Percentiles rank a stretch among this genome's conserved stretches.
Conservation (phyloP, 2,888 invertebrate genomes). For the Aleiodes leptofemur region DNA sequence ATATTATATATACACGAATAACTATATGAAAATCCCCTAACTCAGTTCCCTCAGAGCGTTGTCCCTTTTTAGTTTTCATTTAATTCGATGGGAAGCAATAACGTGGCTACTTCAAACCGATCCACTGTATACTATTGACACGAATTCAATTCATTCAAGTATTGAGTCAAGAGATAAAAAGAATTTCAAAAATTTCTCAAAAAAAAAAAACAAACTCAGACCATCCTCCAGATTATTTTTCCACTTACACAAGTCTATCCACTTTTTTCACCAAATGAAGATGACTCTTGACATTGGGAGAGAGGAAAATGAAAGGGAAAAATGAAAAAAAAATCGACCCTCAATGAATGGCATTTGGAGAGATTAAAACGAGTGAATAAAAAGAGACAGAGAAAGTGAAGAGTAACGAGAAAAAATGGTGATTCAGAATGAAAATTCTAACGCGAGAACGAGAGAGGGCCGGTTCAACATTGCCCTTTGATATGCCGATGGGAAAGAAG, state of each 20-base stretch:
- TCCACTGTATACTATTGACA: no score
- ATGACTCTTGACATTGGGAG: slow-evolving; percentile 17
- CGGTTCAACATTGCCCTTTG: slow-evolving; percentile 53
- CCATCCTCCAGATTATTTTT: no score
- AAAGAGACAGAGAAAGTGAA: slow-evolving; percentile 24
- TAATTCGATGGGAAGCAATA: neutral
- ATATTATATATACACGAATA: neutral
- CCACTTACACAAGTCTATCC: neutral
- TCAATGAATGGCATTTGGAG: slow-evolving; percentile 11
- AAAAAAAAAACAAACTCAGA: no score
- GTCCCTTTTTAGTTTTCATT: neutral
- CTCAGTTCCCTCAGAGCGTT: neutral
- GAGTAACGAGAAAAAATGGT: slow-evolving; percentile 1
- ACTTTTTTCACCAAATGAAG: slow-evolving; percentile 6
- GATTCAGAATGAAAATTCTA: slow-evolving; percentile 48
- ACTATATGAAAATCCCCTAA: neutral
- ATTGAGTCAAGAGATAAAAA: no score
- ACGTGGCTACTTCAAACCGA: neutral
- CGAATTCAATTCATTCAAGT: no score
- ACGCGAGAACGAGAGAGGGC: slow-evolving; percentile 34
- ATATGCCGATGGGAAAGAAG: slow-evolving; percentile 60
- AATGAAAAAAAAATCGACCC: neutral
- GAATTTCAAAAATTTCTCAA: no score
- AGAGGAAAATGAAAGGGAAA: neutral
- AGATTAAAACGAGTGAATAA: slow-evolving; percentile 19